Conservation (phyloP, 2,888 invertebrate species). For the Andrena hattorfiana region DNA sequence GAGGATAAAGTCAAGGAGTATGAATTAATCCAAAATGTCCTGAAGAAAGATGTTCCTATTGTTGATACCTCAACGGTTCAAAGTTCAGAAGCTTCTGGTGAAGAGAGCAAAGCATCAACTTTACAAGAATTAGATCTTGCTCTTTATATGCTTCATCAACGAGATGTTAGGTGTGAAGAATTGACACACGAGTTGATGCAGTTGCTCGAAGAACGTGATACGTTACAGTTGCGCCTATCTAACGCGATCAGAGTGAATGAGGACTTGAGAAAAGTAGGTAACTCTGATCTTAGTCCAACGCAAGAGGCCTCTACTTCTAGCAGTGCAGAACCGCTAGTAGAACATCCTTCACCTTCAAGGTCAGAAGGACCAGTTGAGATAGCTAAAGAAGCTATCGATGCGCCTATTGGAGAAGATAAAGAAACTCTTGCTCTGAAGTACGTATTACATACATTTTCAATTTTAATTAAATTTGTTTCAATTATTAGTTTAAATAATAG, state of each 20-base stretch:
- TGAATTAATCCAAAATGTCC: conserved; percentile 84
- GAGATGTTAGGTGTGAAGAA: conserved; percentile 95
- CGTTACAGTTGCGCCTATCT: conserved; percentile 92
- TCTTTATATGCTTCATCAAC: conserved; percentile 93
- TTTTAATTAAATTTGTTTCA: background rate
- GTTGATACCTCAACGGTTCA: conserved; percentile 43
- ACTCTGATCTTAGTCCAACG: conserved; percentile 52
- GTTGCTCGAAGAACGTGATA: conserved; percentile 94
- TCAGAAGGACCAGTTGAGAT: conserved; percentile 81
- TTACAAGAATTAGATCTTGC: conserved; percentile 90
- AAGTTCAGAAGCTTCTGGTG: conserved; percentile 72
- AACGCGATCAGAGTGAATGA: conserved; percentile 92
- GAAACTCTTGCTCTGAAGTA: conserved; percentile 83
- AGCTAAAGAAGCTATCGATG: conserved; percentile 81
- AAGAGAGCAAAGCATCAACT: conserved; percentile 56
- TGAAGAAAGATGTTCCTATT: conserved; percentile 72
- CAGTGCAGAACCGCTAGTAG: conserved; percentile 69
- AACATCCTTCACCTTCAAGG: conserved; percentile 78
- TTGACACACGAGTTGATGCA: conserved; percentile 93
- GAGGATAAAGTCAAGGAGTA: conserved; percentile 87
- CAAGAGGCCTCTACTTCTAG: conserved; percentile 58
- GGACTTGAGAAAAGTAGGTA: conserved; percentile 84
- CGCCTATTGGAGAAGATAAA: conserved; percentile 76
- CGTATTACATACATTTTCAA: conserved; percentile 47
- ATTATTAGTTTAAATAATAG: background rate